phyloP scores from a whole-genome alignment of 2,797 vertebrate genomes.

The Mycteria americana region DNA sequence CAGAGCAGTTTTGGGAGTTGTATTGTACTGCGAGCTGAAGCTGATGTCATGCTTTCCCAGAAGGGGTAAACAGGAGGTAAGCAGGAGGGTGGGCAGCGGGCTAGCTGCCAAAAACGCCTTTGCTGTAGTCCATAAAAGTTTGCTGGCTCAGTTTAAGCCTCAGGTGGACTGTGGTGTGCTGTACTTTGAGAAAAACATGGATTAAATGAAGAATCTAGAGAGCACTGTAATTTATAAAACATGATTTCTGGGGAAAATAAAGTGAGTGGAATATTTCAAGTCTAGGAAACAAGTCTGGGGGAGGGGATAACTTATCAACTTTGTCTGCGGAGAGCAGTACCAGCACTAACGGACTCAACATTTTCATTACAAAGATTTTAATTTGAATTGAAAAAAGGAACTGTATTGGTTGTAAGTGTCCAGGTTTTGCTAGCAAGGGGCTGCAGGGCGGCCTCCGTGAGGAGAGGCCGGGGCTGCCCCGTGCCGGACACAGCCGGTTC shows the following conservation, averaged over 20 bases:
- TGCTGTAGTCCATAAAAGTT: not conserved
- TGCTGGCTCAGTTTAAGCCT: not conserved
- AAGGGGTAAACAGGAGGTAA: not conserved
- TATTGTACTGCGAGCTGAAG: not conserved
- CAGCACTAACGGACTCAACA: not conserved
- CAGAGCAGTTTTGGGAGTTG: not conserved
- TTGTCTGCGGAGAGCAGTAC: not conserved
- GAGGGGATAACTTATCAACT: not conserved
- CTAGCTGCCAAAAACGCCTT: not conserved
- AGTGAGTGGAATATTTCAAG: not conserved
- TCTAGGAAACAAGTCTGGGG: not conserved
- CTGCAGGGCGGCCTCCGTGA: accelerated
- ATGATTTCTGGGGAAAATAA: not conserved
- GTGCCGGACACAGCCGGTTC: accelerated
- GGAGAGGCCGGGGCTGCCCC: not conserved
- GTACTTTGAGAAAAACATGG: not conserved
- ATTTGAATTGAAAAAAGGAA: not conserved
- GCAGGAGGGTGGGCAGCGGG: not conserved
- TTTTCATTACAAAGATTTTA: not conserved
- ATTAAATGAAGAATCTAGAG: not conserved
- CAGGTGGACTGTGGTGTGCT: not conserved
- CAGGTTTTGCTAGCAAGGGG: not conserved
- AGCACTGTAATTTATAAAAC: not conserved
- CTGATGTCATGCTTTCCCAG: not conserved
- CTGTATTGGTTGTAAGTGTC: not conserved